Conservation (phyloP, 1,140 invertebrate genomes). For the Drosophila aff. region DNA sequence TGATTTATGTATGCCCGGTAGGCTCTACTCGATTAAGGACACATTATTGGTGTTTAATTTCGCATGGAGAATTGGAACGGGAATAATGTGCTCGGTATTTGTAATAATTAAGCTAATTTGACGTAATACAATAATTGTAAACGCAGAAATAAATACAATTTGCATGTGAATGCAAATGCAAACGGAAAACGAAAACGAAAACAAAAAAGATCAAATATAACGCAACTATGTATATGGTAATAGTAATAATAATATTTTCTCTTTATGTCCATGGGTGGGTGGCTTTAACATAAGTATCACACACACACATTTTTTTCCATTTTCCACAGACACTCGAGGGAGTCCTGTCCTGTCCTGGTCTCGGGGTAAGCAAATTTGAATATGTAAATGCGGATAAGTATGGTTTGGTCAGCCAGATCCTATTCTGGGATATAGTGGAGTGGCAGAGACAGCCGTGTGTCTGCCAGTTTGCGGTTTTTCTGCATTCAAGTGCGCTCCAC, state of each 20-base stretch:
- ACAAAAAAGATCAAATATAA: constrained; percentile 35
- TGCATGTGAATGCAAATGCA: constrained; percentile 20
- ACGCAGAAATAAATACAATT: constrained; percentile 44
- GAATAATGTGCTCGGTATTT: constrained; percentile 55
- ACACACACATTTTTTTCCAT: constrained; percentile 8
- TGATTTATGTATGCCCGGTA: constrained; percentile 71
- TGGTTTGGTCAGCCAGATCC: constrained; percentile 35
- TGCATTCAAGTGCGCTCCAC: constrained; percentile 63
- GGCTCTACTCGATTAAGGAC: constrained; percentile 33
- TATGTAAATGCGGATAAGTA: constrained; percentile 38
- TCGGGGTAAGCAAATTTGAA: constrained; percentile 29
- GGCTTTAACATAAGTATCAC: constrained; percentile 7
- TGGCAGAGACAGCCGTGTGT: constrained; percentile 14
- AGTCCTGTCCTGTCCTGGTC: constrained; percentile 1
- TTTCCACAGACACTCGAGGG: constrained; percentile 2
- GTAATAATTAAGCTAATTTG: constrained; percentile 80
- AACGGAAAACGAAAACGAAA: constrained; percentile 12
- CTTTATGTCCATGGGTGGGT: neutral
- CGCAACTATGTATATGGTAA: constrained; percentile 45
- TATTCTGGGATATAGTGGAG: neutral
- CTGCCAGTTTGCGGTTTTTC: constrained; percentile 58
- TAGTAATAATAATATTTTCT: constrained; percentile 12
- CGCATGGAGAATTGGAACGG: constrained; percentile 3
- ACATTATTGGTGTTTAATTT: constrained; percentile 27
- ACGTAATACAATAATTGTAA: constrained; percentile 81